Conservation (phyloP, 2,888 invertebrate species). For the Miltochrista miniata region DNA sequence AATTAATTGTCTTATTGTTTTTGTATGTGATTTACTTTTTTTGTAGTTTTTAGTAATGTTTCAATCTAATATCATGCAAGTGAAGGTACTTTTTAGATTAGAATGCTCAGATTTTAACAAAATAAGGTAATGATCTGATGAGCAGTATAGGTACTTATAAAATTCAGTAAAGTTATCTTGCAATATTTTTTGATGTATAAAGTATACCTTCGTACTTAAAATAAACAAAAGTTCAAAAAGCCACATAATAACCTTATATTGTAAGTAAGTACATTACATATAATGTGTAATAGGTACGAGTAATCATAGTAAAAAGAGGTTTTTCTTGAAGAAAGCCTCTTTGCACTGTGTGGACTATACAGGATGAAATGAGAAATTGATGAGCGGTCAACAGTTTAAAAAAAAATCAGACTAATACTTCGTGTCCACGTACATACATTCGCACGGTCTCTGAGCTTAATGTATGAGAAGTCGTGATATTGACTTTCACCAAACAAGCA, state of each 20-base stretch:
- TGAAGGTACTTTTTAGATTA: too few relatives aligned
- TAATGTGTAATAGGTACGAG: conserved; percentile 13
- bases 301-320: conserved; percentile 39
- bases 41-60: too few relatives aligned
- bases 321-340: conserved; percentile 26
- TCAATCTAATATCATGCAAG: too few relatives aligned
- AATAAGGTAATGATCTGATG: too few relatives aligned
- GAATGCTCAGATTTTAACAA: too few relatives aligned
- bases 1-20: too few relatives aligned
- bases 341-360: conserved; percentile 30
- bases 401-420: conserved; percentile 58
- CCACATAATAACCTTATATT: conserved; percentile 14
- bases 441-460: conserved; percentile 74
- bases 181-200: background rate
- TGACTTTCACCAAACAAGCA: conserved; percentile 76
- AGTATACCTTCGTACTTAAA: too few relatives aligned
- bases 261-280: conserved; percentile 11
- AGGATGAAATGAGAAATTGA: conserved; percentile 68
- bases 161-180: background rate
- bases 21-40: too few relatives aligned
- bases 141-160: too few relatives aligned
- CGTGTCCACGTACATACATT: conserved; percentile 56
- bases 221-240: background rate
- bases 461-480: conserved; percentile 79
- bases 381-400: conserved; percentile 60